Evolutionary conservation across 2,888 invertebrate genomes (phyloP), one percentile per base, ranked within the genome.

Genomic region (Melanophora roralis): DNA sequence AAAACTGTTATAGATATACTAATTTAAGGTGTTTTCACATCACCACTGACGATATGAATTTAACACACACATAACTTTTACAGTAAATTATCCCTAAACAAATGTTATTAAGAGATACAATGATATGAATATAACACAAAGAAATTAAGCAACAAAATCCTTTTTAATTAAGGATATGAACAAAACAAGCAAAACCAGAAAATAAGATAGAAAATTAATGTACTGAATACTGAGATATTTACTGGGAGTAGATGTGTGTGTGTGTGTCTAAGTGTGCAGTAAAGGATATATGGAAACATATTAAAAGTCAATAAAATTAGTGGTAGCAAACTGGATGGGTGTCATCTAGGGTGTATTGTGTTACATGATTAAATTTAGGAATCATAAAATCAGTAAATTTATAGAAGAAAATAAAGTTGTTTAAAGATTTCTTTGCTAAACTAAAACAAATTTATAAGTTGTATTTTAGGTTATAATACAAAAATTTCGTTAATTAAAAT

Each of bases 31-130:
- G n/a, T n/a, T n/a, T n/a, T n/a, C n/a, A n/a, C n/a, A n/a, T n/a
- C n/a, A n/a, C n/a, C n/a, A n/a, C n/a, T n/a, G n/a, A n/a, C n/a
- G n/a, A 36, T 14, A 32, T 8, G 16, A 34, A 34, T 14, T 8
- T 40, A 4, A 1, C 8, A 32, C 1, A 2, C 27, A 72, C 21
- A 45, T 14, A n/a, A 51, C 53, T 53, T 8, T 9, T 47, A 65
- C 59, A 57, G 60, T 67, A 67, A 79, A 79, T 79, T 79, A 59
- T 57, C 55, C 68, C 43, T 68, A 40, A 67, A 43, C 40, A 16
- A 64, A 71, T 19, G 23, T 59, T 57, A 36, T 14, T 32, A 45
- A 67, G 43, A 60, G 12, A 36, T 21, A 47, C n/a, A 27, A 62
- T n/a, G 34, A 53, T 36, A 19, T 45, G 62, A 72, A 62, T 53